These are phyloP conservation scores for Hyperoodon ampullatus DNA, from an alignment of 2,113 vertebrate genomes.

Conservation along the genomic window DNA sequence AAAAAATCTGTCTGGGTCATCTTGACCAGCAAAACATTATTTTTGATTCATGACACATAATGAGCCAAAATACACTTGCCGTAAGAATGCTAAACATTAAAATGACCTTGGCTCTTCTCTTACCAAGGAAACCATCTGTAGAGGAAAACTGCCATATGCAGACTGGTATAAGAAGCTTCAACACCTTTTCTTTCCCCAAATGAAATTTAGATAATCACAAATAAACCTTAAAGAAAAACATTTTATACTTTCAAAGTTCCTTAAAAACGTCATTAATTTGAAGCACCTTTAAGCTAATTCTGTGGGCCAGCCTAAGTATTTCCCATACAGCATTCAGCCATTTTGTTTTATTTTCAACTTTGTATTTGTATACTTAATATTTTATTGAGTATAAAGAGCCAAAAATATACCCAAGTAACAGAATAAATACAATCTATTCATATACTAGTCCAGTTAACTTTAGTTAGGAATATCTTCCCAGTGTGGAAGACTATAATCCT, in stretches of 20 bases:
- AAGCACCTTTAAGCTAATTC: background rate
- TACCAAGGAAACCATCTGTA: slow-evolving; percentile 56
- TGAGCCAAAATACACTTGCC: slow-evolving; percentile 45
- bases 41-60: slow-evolving; percentile 51
- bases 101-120: slow-evolving; percentile 37
- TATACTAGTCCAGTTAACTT: background rate
- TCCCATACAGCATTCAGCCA: background rate
- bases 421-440: background rate
- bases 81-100: slow-evolving; percentile 50
- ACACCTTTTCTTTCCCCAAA: slow-evolving; percentile 34
- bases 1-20: slow-evolving; percentile 6
- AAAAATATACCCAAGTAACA: background rate
- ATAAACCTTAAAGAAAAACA: slow-evolving; percentile 21
- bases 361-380: background rate
- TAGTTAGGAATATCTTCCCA: background rate
- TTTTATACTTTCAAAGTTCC: background rate
- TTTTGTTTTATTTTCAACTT: background rate
- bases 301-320: background rate
- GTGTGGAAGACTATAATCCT: background rate
- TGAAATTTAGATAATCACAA: slow-evolving; percentile 40
- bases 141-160: slow-evolving; percentile 48
- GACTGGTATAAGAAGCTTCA: slow-evolving; percentile 33
- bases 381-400: background rate
- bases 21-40: slow-evolving; percentile 12
- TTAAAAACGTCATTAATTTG: slow-evolving; percentile 1